phyloP scores from a whole-genome alignment of 1,140 invertebrate genomes.

The Bombus superbus region DNA sequence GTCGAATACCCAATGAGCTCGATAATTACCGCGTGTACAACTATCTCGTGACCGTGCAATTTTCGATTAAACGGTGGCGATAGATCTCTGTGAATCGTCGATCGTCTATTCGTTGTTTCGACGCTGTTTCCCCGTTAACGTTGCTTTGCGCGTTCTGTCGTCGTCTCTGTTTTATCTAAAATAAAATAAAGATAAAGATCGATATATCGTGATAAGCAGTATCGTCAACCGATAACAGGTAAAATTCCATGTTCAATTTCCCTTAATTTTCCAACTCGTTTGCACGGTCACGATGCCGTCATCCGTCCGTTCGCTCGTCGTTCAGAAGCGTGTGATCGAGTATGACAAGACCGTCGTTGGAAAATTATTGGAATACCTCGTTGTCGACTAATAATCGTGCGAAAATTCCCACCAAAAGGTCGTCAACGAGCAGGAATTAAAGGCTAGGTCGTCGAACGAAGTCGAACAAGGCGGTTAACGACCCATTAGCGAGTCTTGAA shows the following conservation, averaged over 20 bases:
- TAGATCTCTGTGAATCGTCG: background rate
- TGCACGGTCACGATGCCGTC: background rate
- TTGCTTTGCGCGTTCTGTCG: background rate
- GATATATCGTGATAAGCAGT: background rate
- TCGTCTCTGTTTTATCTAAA: background rate
- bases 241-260: conserved; percentile 10
- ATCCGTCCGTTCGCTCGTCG: background rate
- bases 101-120: background rate
- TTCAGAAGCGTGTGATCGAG: too few relatives aligned
- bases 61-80: background rate
- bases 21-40: conserved; percentile 1
- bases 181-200: background rate
- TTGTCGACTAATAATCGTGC: background rate
- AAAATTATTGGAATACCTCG: background rate
- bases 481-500: conserved; percentile 13
- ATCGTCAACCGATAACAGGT: background rate
- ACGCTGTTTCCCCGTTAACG: background rate
- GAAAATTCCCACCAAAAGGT: background rate
- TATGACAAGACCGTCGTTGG: background rate
- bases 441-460: background rate
- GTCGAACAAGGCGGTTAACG: conserved; percentile 4
- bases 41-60: background rate
- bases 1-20: conserved; percentile 2
- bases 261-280: background rate
- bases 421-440: background rate